Evolutionary conservation across 2,113 vertebrate species (phyloP).

Genomic region (Micromys minutus): DNA sequence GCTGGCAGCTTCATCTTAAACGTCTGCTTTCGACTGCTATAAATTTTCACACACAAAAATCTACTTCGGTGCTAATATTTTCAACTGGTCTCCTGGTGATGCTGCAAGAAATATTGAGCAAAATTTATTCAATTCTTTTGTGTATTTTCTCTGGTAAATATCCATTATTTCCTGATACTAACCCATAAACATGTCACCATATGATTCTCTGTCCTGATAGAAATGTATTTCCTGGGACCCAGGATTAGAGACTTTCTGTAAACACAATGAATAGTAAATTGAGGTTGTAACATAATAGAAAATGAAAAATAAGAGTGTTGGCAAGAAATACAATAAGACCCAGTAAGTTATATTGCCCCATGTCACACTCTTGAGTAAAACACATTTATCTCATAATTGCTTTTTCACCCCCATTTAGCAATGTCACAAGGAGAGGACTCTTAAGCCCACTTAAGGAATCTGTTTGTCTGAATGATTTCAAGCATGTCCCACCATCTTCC

Average conservation of each 20-base stretch:
- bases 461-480: conserved; percentile 37
- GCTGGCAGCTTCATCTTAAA: conserved; percentile 51
- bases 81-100: conserved; percentile 68
- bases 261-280: conserved; percentile 69
- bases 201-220: conserved; percentile 55
- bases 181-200: conserved; percentile 69
- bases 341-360: background rate
- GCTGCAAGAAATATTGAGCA: conserved; percentile 43
- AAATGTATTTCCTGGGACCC: conserved; percentile 60
- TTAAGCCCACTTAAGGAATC: background rate
- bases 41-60: conserved; percentile 72
- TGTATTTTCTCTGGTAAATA: conserved; percentile 71
- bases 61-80: conserved; percentile 57
- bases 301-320: conserved; percentile 59
- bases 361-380: conserved; percentile 41
- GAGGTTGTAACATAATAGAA: conserved; percentile 56
- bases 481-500: background rate
- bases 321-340: conserved; percentile 49
- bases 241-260: conserved; percentile 46
- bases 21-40: conserved; percentile 58
- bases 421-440: conserved; percentile 1
- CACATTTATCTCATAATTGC: conserved; percentile 18
- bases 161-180: conserved; percentile 73
- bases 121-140: conserved; percentile 70
- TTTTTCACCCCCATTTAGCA: conserved; percentile 49